These are phyloP conservation scores for Trichogramma dendrolimi DNA, from an alignment of 2,888 invertebrate genomes.

Conservation along the genomic window DNA sequence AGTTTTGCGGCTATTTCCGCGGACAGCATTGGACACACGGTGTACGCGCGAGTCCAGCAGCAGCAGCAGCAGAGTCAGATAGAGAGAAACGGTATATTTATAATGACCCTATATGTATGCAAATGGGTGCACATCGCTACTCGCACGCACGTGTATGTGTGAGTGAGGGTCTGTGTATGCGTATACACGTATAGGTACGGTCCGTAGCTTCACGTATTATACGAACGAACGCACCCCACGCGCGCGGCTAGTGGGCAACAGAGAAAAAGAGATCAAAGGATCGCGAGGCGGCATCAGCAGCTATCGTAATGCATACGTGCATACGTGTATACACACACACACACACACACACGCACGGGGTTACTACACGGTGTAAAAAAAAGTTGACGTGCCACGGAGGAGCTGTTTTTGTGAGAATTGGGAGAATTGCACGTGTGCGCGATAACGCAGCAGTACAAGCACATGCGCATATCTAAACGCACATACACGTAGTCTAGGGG, in stretches of 20 bases:
- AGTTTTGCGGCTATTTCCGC: conserved; percentile 40
- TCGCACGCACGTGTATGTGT: conserved; percentile 10
- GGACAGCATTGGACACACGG: conserved; percentile 39
- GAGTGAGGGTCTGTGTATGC: background rate
- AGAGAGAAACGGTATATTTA: conserved; percentile 41
- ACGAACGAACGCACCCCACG: background rate
- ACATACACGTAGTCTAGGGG: too few relatives aligned
- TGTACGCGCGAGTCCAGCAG: conserved; percentile 38
- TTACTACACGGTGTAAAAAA: too few relatives aligned
- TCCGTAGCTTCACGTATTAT: background rate
- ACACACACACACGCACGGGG: background rate
- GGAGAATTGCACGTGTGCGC: too few relatives aligned
- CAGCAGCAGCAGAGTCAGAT: conserved; percentile 18
- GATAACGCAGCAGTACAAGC: too few relatives aligned
- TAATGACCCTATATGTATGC: conserved; percentile 54
- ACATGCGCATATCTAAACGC: too few relatives aligned
- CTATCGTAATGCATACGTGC: conserved; percentile 6
- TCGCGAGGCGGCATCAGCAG: background rate
- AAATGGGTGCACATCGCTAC: conserved; percentile 50
- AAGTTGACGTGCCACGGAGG: too few relatives aligned
- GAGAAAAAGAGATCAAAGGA: background rate
- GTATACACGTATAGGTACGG: background rate
- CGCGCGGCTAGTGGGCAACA: conserved; percentile 9
- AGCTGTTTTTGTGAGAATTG: too few relatives aligned
- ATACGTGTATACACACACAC: too few relatives aligned